Evolutionary conservation across 2,113 vertebrate genomes (phyloP).

Genomic region (Indicator indicator): DNA sequence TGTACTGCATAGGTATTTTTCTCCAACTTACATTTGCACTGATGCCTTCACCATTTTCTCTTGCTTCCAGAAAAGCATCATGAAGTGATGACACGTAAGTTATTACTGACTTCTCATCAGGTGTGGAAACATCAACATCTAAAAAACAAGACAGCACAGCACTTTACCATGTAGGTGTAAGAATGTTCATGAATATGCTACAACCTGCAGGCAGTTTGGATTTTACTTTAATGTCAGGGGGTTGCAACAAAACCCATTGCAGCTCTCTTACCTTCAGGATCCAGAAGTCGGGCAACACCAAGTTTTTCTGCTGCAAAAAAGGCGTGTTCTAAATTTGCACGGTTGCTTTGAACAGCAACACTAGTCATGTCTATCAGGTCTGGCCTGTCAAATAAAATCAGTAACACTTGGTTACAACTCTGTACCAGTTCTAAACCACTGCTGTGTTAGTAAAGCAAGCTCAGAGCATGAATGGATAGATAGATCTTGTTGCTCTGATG

Average conservation of each 20-base stretch:
- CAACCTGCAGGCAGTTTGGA: neutral
- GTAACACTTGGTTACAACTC: neutral
- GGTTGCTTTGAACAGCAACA: conserved; percentile 92
- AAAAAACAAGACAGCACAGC: conserved; percentile 32
- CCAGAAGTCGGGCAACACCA: conserved; percentile 94
- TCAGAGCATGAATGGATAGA: neutral
- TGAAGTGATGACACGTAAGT: conserved; percentile 98
- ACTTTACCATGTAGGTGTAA: conserved; percentile 12
- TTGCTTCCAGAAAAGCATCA: conserved; percentile 96
- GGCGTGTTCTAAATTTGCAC: conserved; percentile 94
- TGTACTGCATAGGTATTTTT: neutral
- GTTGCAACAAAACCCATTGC: neutral
- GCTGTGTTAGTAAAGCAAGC: neutral
- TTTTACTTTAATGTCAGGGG: neutral
- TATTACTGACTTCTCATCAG: conserved; percentile 99
- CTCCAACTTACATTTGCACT: conserved; percentile 88
- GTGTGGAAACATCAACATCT: conserved; percentile 96
- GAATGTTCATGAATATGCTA: neutral
- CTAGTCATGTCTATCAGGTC: conserved; percentile 96
- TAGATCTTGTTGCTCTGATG: neutral
- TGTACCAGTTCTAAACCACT: neutral
- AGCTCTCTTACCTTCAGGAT: conserved; percentile 91
- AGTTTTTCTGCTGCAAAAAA: conserved; percentile 95
- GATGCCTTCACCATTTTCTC: conserved; percentile 78
- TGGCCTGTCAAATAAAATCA: conserved; percentile 81